Evolutionary conservation across 2,888 invertebrate species (phyloP).

Genomic region (Parapristionchus giblindavisi): DNA sequence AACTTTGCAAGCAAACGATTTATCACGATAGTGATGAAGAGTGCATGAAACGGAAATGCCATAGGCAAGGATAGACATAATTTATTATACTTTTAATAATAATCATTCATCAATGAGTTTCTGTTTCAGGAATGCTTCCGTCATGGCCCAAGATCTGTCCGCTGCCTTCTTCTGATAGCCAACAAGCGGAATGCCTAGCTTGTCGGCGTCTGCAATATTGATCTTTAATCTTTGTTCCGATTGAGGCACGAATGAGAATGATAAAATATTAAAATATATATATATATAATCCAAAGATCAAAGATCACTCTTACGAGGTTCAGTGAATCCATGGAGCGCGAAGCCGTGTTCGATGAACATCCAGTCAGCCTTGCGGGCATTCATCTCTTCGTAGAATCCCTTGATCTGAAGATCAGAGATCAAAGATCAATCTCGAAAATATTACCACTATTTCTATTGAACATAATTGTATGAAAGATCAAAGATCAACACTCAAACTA

Average conservation of each 20-base stretch:
- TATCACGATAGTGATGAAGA: too few species aligned
- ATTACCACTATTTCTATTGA: neutral
- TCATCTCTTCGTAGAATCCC: slow-evolving; percentile 55
- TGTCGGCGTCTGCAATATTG: slow-evolving; percentile 16
- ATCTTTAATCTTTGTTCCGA: too few species aligned
- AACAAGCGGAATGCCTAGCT: slow-evolving; percentile 27
- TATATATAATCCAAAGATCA: neutral
- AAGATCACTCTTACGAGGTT: slow-evolving; percentile 42
- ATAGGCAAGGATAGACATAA: too few species aligned
- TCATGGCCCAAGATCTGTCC: slow-evolving; percentile 26
- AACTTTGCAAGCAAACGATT: too few species aligned
- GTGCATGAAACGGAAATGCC: too few species aligned
- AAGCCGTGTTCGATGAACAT: slow-evolving; percentile 55
- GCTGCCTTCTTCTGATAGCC: slow-evolving; percentile 28
- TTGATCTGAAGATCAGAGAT: slow-evolving; percentile 39
- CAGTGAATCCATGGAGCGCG: slow-evolving; percentile 62
- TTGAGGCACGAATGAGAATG: too few species aligned
- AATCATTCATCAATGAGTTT: too few species aligned
- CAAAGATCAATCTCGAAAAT: neutral
- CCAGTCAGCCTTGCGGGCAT: slow-evolving; percentile 59
- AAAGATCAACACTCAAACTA: too few species aligned
- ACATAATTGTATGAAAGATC: neutral
- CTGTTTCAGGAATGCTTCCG: slow-evolving; percentile 16
- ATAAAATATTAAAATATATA: too few species aligned
- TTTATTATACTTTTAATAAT: too few species aligned